A percentile compares a stretch with the other conserved stretches of the same genome.
phyloP scores from a whole-genome alignment of 2,113 vertebrate species.

The Neodon shergylaensis region DNA sequence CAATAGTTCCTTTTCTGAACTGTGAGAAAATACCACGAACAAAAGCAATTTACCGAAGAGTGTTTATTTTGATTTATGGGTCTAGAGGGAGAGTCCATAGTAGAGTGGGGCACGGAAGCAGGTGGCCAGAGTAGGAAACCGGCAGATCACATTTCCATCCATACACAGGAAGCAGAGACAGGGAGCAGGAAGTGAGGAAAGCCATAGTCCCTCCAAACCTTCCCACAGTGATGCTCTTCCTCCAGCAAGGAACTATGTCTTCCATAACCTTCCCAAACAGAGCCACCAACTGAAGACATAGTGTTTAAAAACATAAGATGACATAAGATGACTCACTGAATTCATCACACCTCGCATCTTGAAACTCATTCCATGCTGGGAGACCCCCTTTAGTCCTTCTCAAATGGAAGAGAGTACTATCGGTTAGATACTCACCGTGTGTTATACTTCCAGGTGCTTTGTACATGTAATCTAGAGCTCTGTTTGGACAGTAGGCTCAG shows the following conservation, averaged over 20 bases:
- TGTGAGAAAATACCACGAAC: not conserved
- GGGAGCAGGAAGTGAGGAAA: not conserved
- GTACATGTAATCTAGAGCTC: not conserved
- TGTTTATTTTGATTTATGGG: not conserved
- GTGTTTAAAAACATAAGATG: not conserved
- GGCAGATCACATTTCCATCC: not conserved
- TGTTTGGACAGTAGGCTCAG: not conserved
- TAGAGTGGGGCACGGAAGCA: not conserved
- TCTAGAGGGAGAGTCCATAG: not conserved
- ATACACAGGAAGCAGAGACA: not conserved
- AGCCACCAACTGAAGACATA: not conserved
- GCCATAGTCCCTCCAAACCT: not conserved
- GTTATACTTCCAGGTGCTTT: not conserved
- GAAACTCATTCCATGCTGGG: not conserved
- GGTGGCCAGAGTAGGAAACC: not conserved
- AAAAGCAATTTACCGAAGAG: not conserved
- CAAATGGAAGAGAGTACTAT: not conserved
- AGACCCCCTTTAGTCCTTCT: not conserved
- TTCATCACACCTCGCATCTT: not conserved
- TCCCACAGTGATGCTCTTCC: not conserved
- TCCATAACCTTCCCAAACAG: not conserved
- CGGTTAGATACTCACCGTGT: not conserved
- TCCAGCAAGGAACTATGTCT: not conserved
- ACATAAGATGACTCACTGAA: not conserved
- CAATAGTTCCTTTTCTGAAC: not conserved